A percentile compares a stretch with the other conserved stretches of the same genome.
phyloP scores from a whole-genome alignment of 1,140 invertebrate species.

The Pemphigus obesinymphae region DNA sequence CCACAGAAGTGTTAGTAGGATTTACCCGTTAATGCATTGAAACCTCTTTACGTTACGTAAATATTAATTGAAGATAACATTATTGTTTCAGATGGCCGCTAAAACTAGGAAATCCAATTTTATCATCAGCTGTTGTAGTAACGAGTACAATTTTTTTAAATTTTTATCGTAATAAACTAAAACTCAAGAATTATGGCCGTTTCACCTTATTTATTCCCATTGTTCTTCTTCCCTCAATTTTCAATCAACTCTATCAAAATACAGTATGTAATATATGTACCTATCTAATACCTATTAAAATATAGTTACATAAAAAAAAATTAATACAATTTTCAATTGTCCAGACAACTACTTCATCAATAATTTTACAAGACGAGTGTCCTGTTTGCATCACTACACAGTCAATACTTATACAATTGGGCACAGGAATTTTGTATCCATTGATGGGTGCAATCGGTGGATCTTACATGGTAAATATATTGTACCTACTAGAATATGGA shows the following conservation, averaged over 20 bases:
- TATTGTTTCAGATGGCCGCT: constrained; percentile 37
- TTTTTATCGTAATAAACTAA: constrained; percentile 18
- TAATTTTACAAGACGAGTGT: constrained; percentile 41
- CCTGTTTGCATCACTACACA: constrained; percentile 9
- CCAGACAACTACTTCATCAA: constrained; percentile 28
- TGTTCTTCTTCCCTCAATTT: constrained; percentile 21
- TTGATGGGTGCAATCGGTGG: constrained; percentile 5
- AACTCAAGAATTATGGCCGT: constrained; percentile 39
- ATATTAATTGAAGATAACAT: neutral
- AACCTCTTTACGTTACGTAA: neutral
- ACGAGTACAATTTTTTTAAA: neutral
- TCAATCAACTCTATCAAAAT: neutral
- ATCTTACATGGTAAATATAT: constrained; percentile 34
- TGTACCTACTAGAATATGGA: too few species aligned
- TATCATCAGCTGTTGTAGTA: neutral
- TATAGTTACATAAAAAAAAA: neutral
- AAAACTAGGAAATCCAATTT: constrained; percentile 13
- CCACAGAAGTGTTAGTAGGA: constrained; percentile 2
- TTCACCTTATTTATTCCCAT: constrained; percentile 24
- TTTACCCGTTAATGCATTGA: neutral
- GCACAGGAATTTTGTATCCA: constrained; percentile 28
- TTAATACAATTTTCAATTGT: neutral
- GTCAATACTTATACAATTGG: constrained; percentile 20
- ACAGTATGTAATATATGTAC: too few species aligned
- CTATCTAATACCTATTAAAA: neutral